Evolutionary conservation across 1,140 invertebrate genomes (phyloP).

Genomic region (Harlomillsia oculata): DNA sequence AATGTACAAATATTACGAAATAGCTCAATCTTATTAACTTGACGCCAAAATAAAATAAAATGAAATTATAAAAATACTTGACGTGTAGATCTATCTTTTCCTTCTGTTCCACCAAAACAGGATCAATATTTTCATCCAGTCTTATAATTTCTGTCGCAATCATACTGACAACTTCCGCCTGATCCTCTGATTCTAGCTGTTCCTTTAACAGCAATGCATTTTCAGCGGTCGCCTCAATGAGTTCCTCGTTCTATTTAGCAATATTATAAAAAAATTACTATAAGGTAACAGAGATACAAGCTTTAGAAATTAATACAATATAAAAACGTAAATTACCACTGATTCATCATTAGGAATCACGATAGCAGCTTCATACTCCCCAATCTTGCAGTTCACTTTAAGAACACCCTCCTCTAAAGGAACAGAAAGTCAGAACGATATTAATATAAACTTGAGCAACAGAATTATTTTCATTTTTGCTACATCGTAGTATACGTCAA

Average conservation of each 20-base stretch:
- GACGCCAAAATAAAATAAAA: conserved; percentile 33
- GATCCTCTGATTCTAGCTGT: conserved; percentile 44
- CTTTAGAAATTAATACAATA: too few relatives aligned
- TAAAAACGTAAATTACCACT: too few relatives aligned
- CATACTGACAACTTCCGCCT: conserved; percentile 46
- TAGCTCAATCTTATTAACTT: neutral
- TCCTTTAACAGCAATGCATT: conserved; percentile 51
- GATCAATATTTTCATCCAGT: conserved; percentile 42
- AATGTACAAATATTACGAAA: neutral
- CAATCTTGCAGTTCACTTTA: too few relatives aligned
- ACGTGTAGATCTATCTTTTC: conserved; percentile 10
- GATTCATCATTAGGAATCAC: too few relatives aligned
- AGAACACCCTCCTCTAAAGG: too few relatives aligned
- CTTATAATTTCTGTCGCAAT: conserved; percentile 44
- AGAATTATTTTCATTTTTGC: conserved; percentile 4
- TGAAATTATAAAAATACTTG: conserved; percentile 5
- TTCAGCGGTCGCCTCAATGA: conserved; percentile 45
- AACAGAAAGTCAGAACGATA: too few relatives aligned
- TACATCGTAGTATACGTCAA: too few relatives aligned
- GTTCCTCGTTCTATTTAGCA: too few relatives aligned
- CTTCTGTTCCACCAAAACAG: neutral
- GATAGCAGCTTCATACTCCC: too few relatives aligned
- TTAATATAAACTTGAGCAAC: too few relatives aligned
- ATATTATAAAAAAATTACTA: too few relatives aligned
- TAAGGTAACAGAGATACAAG: too few relatives aligned